These are phyloP conservation scores for Rhagium mordax DNA, from an alignment of 2,888 invertebrate genomes.

Conservation along the genomic window DNA sequence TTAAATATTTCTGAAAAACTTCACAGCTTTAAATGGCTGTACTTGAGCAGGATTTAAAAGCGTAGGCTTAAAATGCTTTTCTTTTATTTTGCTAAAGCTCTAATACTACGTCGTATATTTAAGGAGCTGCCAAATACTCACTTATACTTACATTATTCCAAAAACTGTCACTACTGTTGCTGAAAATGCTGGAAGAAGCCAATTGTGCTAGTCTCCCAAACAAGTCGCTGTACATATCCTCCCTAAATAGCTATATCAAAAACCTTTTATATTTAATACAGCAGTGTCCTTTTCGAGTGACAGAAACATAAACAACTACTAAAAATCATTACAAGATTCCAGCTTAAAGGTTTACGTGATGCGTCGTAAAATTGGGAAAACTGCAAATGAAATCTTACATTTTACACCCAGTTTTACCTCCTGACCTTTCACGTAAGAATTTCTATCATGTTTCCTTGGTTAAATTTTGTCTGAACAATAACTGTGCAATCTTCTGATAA, in stretches of 20 bases:
- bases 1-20: no score
- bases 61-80: no score
- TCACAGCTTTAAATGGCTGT: neutral
- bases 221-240: no score
- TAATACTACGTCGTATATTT: no score
- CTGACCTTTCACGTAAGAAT: neutral
- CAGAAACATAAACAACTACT: neutral
- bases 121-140: no score
- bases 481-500: conserved; percentile 5
- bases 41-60: no score
- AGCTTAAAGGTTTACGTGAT: conserved; percentile 2
- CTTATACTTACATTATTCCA: no score
- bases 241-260: neutral
- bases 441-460: neutral
- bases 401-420: neutral
- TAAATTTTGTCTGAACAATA: conserved; percentile 5
- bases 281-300: neutral
- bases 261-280: neutral
- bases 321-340: neutral
- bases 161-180: no score
- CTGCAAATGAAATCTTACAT: neutral
- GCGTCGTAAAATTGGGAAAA: neutral
- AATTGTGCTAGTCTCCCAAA: no score
- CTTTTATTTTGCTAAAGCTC: no score
- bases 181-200: no score